Base-by-base conservation (phyloP, 2,888 invertebrate genomes). In the Deilephila porcellus region DNA sequence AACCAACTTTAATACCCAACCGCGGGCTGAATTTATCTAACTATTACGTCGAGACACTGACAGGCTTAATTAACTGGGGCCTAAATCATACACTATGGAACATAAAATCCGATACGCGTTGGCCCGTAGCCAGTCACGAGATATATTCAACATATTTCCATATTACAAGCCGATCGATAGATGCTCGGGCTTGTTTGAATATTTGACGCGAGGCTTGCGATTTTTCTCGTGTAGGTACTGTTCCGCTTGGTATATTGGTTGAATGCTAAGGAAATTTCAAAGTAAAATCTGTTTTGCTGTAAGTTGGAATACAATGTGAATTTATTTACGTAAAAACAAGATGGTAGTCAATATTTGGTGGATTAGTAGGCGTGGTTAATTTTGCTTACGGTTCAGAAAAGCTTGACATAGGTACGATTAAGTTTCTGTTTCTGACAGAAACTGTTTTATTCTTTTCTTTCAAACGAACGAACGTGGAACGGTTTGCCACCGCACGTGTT, bases 61-160 rank as follows among this genome's bases (percentile, higher is more conserved):
- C 62, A 77, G 81, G 78, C 80, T 81, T 83, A 85, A 87, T 86
- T 85, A 85, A 85, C 83, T 81, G 83, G 81, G 81, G 82, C 82
- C 79, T 83, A 85, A 83, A 87, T 88, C 87, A 88, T 83, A 83
- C 75, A 74, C 72, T 78, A 80, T 81, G 82, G 81, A 79, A 80
- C 77, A 78, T 79, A 77, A 77, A 78, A 78, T 80, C 75, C 80
- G 76, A 72, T 74, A 78, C 60, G 70, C 79, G 81, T 77, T 92
- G 92, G 92, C 90, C 32, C 71, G 45, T 60, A 67, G 90, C 93
- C 93, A 91, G 86, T 74, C 87, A 81, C 78, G 77, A 87, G 90
- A 91, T 92, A 91, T 90, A 91, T 91, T 85, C 84, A 79, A 80
- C 83, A 83, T 85, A 88, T 87, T 86, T 86, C 83, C 86, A 88